phyloP scores from a whole-genome alignment of 1,140 invertebrate species.

The Holcopasites calliopsidis region DNA sequence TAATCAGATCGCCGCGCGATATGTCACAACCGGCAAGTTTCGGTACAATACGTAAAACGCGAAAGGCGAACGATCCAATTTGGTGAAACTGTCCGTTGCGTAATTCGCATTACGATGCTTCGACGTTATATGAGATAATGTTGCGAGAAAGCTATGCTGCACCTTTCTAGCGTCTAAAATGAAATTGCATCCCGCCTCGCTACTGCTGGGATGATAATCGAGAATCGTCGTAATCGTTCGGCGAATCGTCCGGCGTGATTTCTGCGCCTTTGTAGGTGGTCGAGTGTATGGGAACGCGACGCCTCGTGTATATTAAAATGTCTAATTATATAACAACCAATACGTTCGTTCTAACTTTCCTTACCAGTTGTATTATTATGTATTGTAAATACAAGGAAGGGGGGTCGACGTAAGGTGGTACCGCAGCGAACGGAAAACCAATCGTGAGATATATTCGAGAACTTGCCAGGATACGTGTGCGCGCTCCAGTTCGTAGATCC shows the following conservation, averaged over 20 bases:
- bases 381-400: neutral
- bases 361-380: neutral
- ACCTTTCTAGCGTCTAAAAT: conserved; percentile 4
- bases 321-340: conserved; percentile 3
- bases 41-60: no score
- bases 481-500: no score
- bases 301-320: conserved; percentile 1
- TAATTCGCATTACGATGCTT: conserved; percentile 31
- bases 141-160: conserved; percentile 37
- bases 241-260: neutral
- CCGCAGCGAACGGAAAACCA: no score
- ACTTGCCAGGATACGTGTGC: no score
- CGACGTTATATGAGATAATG: conserved; percentile 30
- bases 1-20: no score
- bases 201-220: neutral
- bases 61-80: conserved; percentile 33
- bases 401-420: no score
- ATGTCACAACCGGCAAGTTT: no score
- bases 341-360: neutral
- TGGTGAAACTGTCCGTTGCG: conserved; percentile 47
- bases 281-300: neutral
- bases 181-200: neutral
- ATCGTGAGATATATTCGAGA: no score
- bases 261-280: neutral
- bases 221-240: neutral